Evolutionary conservation across 2,888 invertebrate species (phyloP).

Genomic region (Drosophila pseudotalamancana): DNA sequence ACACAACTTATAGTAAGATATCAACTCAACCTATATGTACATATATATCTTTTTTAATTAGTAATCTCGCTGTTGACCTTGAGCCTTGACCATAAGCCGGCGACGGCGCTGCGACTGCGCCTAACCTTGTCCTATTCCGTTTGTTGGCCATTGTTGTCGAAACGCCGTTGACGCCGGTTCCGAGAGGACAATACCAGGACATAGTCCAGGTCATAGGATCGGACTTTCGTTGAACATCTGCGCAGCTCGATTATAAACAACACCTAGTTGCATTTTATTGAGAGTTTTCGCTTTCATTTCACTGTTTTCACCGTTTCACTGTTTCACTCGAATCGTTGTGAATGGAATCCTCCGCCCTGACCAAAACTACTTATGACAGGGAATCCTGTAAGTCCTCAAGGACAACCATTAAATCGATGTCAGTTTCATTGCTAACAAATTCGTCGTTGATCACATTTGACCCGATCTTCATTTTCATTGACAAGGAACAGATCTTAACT

Average conservation of each 20-base stretch:
- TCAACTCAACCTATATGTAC: background rate
- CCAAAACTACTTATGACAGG: conserved; percentile 39
- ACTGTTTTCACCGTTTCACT: too few relatives aligned
- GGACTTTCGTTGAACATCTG: too few relatives aligned
- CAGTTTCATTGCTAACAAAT: background rate
- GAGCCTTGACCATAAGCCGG: conserved; percentile 1
- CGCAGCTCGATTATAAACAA: conserved; percentile 10
- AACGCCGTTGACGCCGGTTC: conserved; percentile 56
- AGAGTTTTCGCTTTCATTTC: conserved; percentile 12
- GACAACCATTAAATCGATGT: conserved; percentile 5
- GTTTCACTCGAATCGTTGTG: conserved; percentile 43
- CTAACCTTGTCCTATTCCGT: conserved; percentile 44
- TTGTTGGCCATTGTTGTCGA: conserved; percentile 51
- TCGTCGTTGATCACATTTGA: too few relatives aligned
- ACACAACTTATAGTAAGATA: background rate
- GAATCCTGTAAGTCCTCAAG: conserved; percentile 21
- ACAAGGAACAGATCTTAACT: too few relatives aligned
- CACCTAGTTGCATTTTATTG: conserved; percentile 27
- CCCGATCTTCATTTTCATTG: too few relatives aligned
- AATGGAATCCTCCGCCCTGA: conserved; percentile 30
- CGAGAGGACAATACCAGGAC: conserved; percentile 27
- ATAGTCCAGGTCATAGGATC: too few relatives aligned
- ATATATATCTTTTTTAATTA: background rate
- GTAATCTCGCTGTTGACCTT: background rate
- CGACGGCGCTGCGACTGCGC: conserved; percentile 35